These are phyloP conservation scores for Ochropacha duplaris DNA, from an alignment of 2,888 invertebrate species.

Conservation along the genomic window DNA sequence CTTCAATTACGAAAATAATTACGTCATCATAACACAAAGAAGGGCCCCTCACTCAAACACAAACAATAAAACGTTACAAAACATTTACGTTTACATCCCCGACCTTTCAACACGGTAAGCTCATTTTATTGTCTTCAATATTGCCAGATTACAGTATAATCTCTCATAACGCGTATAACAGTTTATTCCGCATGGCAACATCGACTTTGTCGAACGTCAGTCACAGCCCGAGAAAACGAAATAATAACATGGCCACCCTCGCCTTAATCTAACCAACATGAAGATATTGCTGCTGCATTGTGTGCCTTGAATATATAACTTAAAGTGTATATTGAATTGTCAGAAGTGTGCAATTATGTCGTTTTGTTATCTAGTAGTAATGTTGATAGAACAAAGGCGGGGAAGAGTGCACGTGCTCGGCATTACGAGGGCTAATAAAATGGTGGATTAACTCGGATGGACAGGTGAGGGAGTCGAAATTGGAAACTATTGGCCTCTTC, in stretches of 20 bases:
- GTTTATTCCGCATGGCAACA: slow-evolving; percentile 83
- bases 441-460: slow-evolving; percentile 68
- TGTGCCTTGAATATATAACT: slow-evolving; percentile 9
- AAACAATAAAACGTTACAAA: slow-evolving; percentile 46
- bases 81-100: slow-evolving; percentile 50
- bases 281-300: slow-evolving; percentile 16
- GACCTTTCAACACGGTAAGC: slow-evolving; percentile 61
- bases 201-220: slow-evolving; percentile 75
- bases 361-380: slow-evolving; percentile 34
- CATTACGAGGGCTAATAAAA: slow-evolving; percentile 78
- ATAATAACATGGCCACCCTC: slow-evolving; percentile 68
- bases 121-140: slow-evolving; percentile 82
- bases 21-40: slow-evolving; percentile 15
- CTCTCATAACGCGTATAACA: slow-evolving; percentile 80
- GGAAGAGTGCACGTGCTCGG: slow-evolving; percentile 71
- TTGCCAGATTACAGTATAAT: slow-evolving; percentile 81
- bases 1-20: slow-evolving; percentile 11
- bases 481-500: slow-evolving; percentile 78
- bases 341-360: slow-evolving; percentile 17
- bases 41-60: slow-evolving; percentile 19
- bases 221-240: slow-evolving; percentile 78
- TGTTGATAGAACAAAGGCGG: slow-evolving; percentile 75
- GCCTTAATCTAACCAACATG: slow-evolving; percentile 30
- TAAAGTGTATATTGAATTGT: slow-evolving; percentile 26
- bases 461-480: slow-evolving; percentile 77